phyloP scores from a whole-genome alignment of 2,888 invertebrate genomes.

The Antitype chi region DNA sequence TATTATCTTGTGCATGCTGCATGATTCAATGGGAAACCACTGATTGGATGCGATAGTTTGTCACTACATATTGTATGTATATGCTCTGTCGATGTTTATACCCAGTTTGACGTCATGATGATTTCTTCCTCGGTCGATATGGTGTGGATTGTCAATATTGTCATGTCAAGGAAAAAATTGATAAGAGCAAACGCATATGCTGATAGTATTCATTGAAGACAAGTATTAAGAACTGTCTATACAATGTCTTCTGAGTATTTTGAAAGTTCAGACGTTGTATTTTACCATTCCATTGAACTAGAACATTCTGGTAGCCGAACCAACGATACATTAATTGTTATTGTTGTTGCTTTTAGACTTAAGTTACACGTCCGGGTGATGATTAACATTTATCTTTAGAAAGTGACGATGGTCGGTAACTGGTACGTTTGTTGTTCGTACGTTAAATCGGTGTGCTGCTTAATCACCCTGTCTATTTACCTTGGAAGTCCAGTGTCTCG shows the following conservation, averaged over 20 bases:
- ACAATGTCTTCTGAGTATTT: not conserved
- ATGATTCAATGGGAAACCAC: constrained; percentile 55
- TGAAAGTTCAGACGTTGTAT: not conserved
- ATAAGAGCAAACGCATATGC: not conserved
- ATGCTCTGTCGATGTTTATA: constrained; percentile 25
- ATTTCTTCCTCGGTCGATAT: constrained; percentile 9
- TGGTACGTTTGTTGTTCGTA: constrained; percentile 67
- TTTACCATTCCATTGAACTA: constrained; percentile 25
- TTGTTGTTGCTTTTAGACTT: constrained; percentile 45
- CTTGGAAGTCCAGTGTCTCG: constrained; percentile 77
- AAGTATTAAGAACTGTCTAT: constrained; percentile 1
- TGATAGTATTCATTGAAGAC: not conserved
- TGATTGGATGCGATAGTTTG: constrained; percentile 20
- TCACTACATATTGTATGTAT: constrained; percentile 6
- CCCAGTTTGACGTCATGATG: constrained; percentile 23
- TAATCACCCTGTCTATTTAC: constrained; percentile 78
- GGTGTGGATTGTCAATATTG: constrained; percentile 36
- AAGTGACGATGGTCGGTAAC: constrained; percentile 62
- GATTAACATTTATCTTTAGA: constrained; percentile 68
- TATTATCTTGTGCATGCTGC: constrained; percentile 39
- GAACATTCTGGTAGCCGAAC: constrained; percentile 42
- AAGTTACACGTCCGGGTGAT: constrained; percentile 55
- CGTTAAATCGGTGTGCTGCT: constrained; percentile 67
- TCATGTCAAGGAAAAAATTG: constrained; percentile 36
- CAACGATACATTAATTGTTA: constrained; percentile 50